Evolutionary conservation across 2,113 vertebrate genomes (phyloP).

Genomic region (Ascaphus truei): DNA sequence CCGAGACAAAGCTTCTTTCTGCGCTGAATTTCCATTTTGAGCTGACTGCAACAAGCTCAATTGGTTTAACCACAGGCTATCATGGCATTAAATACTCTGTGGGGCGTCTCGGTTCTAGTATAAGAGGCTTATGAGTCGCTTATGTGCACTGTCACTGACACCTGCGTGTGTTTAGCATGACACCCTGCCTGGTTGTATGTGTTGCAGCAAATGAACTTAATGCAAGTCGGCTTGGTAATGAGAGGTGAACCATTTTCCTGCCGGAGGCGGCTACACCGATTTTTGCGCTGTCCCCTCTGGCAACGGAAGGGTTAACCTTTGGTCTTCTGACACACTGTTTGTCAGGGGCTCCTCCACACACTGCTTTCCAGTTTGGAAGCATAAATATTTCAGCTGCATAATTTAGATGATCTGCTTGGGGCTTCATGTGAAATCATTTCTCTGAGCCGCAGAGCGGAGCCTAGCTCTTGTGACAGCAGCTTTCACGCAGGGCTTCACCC

Average conservation of each 20-base stretch:
- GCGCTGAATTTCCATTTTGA: neutral
- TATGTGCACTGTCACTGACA: too few species aligned
- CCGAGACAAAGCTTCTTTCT: neutral
- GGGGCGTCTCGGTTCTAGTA: neutral
- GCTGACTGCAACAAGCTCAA: neutral
- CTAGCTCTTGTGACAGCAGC: neutral
- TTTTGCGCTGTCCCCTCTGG: too few species aligned
- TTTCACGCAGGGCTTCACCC: neutral
- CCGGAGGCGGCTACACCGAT: too few species aligned
- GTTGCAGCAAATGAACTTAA: too few species aligned
- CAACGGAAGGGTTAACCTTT: too few species aligned
- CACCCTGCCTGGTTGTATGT: too few species aligned
- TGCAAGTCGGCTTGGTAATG: too few species aligned
- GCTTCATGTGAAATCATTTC: neutral
- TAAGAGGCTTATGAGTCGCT: neutral
- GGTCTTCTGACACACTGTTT: too few species aligned
- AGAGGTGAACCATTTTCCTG: too few species aligned
- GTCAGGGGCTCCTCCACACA: too few species aligned
- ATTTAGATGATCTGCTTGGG: neutral
- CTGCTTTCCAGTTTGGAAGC: neutral
- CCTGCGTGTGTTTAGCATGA: too few species aligned
- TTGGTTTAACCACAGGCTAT: neutral
- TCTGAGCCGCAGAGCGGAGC: neutral
- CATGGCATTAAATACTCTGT: neutral
- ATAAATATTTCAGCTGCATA: constrained; percentile 30